Evolutionary conservation across 1,140 invertebrate genomes (phyloP).

Genomic region (Hylyphantes graminicola): DNA sequence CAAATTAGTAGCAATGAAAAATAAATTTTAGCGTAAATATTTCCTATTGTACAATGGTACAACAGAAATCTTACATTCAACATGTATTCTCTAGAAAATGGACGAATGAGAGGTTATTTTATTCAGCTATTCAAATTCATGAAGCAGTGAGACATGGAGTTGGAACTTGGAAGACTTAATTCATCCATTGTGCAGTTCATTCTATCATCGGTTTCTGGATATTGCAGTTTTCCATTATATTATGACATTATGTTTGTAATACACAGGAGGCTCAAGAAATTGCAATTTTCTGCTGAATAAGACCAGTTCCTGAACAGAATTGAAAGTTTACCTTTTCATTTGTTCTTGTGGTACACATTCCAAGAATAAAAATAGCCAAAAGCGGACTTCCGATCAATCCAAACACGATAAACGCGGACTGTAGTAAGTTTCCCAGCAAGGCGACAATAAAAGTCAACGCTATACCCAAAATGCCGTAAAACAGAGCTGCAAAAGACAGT

Average conservation of each 20-base stretch:
- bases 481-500: conserved; percentile 70
- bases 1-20: neutral
- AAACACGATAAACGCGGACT: conserved; percentile 80
- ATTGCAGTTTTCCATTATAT: neutral
- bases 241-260: neutral
- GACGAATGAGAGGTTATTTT: neutral
- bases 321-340: conserved; percentile 69
- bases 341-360: conserved; percentile 76
- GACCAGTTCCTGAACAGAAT: too few species aligned
- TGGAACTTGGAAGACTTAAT: too few species aligned
- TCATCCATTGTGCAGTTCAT: neutral
- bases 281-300: too few species aligned
- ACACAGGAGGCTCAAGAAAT: too few species aligned
- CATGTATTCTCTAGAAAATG: neutral
- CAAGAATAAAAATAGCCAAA: conserved; percentile 80
- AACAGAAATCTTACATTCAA: neutral
- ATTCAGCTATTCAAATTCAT: too few species aligned
- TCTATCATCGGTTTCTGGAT: neutral
- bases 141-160: too few species aligned
- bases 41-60: neutral
- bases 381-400: conserved; percentile 83
- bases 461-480: conserved; percentile 78
- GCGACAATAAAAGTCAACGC: conserved; percentile 79
- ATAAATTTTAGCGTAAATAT: neutral
- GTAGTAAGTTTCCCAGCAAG: conserved; percentile 76